Evolutionary conservation across 2,797 vertebrate genomes (phyloP).

Genomic region (Agapornis canus): DNA sequence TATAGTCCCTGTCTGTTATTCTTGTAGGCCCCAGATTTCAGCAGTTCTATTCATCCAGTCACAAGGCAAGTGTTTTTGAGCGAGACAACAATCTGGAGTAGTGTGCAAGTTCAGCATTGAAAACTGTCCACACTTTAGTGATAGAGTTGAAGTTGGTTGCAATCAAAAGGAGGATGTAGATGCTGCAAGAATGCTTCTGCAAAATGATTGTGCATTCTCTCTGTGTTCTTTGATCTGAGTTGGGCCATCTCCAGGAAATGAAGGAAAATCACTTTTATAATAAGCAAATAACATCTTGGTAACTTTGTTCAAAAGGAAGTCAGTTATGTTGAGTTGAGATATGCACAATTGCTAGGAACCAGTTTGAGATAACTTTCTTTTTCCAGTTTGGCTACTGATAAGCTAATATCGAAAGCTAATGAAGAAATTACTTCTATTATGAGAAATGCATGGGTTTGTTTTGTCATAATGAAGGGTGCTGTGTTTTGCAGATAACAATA

Average conservation of each 20-base stretch:
- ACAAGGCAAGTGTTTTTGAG: neutral
- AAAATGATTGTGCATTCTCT: neutral
- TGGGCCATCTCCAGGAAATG: neutral
- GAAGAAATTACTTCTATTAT: neutral
- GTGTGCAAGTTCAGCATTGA: neutral
- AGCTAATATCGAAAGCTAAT: neutral
- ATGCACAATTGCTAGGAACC: neutral
- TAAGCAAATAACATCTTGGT: neutral
- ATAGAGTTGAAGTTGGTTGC: neutral
- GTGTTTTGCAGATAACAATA: neutral
- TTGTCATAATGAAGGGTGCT: neutral
- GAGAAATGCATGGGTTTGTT: neutral
- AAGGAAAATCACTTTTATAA: neutral
- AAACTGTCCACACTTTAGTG: neutral
- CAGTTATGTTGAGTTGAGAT: neutral
- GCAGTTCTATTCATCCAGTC: neutral
- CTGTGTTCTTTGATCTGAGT: neutral
- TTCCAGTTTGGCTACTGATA: slow-evolving; percentile 11
- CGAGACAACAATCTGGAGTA: fast-evolving
- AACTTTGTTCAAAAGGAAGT: neutral
- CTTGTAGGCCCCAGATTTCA: neutral
- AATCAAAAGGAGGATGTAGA: neutral
- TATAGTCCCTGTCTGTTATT: neutral
- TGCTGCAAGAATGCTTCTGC: neutral
- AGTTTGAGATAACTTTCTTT: neutral